Evolutionary conservation across 1,140 invertebrate species (phyloP).

Genomic region (Sitodiplosis mosellana): DNA sequence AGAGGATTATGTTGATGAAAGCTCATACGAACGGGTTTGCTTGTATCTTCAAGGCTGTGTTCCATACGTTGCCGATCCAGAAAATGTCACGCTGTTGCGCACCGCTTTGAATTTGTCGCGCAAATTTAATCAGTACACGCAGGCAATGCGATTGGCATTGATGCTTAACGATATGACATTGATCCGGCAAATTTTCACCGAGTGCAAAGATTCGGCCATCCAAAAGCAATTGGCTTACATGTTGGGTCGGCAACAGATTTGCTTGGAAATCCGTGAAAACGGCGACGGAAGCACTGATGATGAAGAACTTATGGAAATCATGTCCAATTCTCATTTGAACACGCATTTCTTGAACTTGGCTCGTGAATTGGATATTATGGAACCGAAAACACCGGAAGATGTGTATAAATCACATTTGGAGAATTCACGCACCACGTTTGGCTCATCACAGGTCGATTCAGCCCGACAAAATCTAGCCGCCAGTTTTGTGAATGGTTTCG

Average conservation of each 20-base stretch:
- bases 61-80: conserved; percentile 93
- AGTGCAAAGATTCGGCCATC: conserved; percentile 20
- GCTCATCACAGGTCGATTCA: conserved; percentile 77
- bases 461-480: conserved; percentile 93
- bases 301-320: conserved; percentile 84
- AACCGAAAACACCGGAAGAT: conserved; percentile 97
- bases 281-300: conserved; percentile 43
- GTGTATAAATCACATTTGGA: conserved; percentile 98
- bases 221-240: conserved; percentile 92
- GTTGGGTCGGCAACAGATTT: conserved; percentile 91
- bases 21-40: conserved; percentile 86
- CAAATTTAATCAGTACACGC: conserved; percentile 85
- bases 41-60: conserved; percentile 90
- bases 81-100: conserved; percentile 76
- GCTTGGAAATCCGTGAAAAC: conserved; percentile 50
- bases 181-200: conserved; percentile 19
- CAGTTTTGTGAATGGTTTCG: conserved; percentile 98
- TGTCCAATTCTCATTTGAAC: conserved; percentile 92
- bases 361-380: conserved; percentile 97
- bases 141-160: conserved; percentile 86
- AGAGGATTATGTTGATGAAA: conserved; percentile 79
- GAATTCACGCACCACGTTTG: conserved; percentile 66
- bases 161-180: conserved; percentile 67
- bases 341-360: conserved; percentile 91
- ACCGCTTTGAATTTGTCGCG: conserved; percentile 75